These are phyloP conservation scores for Drosophila pullipes DNA, from an alignment of 2,888 invertebrate genomes.

Conservation along the genomic window DNA sequence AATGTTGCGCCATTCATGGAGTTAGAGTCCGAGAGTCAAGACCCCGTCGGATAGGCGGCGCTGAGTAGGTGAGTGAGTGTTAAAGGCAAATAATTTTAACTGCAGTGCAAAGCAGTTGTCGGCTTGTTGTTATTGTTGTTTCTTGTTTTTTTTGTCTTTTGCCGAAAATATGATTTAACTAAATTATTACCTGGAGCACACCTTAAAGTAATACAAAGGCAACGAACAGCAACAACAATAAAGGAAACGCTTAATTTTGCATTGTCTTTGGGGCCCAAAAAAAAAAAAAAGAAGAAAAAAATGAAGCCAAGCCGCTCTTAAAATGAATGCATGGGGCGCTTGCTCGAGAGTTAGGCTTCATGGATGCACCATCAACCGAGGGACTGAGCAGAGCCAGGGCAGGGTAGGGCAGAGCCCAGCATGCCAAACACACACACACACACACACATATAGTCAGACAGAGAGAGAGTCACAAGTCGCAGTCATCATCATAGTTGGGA, in stretches of 20 bases:
- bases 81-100: constrained; percentile 78
- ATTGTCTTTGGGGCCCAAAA: constrained; percentile 74
- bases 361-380: constrained; percentile 63
- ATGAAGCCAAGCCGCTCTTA: constrained; percentile 50
- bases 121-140: constrained; percentile 15
- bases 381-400: constrained; percentile 43
- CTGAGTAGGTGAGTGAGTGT: constrained; percentile 79
- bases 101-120: constrained; percentile 51
- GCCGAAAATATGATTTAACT: constrained; percentile 81
- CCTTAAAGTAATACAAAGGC: constrained; percentile 84
- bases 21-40: constrained; percentile 49
- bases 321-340: constrained; percentile 71
- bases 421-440: constrained; percentile 31
- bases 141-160: constrained; percentile 51
- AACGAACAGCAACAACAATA: constrained; percentile 74
- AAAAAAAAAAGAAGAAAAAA: constrained; percentile 19
- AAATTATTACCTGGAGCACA: constrained; percentile 85
- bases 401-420: constrained; percentile 40
- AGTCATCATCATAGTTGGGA: constrained; percentile 80
- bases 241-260: constrained; percentile 82
- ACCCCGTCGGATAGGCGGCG: constrained; percentile 73
- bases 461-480: constrained; percentile 26
- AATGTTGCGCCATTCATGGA: constrained; percentile 69
- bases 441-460: constrained; percentile 2
- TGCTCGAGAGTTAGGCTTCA: constrained; percentile 47